These are phyloP conservation scores for Platyrinchus mystaceus DNA, from an alignment of 2,797 vertebrate species.

Conservation along the genomic window DNA sequence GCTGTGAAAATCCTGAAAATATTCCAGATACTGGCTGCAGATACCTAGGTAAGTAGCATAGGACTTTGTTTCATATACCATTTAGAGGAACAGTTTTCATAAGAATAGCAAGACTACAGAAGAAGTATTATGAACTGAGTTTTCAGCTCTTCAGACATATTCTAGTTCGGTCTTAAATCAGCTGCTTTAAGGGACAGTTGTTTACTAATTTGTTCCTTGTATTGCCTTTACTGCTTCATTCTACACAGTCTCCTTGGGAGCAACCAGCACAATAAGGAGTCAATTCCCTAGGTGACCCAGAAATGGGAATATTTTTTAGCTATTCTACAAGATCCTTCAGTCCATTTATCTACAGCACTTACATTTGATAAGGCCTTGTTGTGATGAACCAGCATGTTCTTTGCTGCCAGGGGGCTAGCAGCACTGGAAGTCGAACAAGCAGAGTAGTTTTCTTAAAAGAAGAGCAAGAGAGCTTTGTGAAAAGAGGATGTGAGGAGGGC, in stretches of 20 bases:
- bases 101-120: neutral
- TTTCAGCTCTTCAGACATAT: neutral
- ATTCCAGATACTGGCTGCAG: neutral
- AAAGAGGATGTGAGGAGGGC: slow-evolving; percentile 24
- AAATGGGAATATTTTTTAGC: neutral
- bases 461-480: neutral
- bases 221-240: neutral
- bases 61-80: neutral
- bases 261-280: neutral
- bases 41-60: neutral
- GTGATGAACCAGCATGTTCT: neutral
- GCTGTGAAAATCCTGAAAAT: neutral
- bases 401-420: neutral
- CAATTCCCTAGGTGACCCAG: neutral
- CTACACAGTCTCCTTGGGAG: neutral
- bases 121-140: neutral
- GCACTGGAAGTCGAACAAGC: neutral
- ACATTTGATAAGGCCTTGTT: neutral
- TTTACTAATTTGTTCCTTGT: neutral
- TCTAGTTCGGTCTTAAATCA: neutral
- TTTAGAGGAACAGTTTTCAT: neutral
- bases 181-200: neutral
- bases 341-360: neutral
- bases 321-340: neutral
- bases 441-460: neutral